Evolutionary conservation across 2,113 vertebrate species (phyloP).

Genomic region (Tupaia chinensis): DNA sequence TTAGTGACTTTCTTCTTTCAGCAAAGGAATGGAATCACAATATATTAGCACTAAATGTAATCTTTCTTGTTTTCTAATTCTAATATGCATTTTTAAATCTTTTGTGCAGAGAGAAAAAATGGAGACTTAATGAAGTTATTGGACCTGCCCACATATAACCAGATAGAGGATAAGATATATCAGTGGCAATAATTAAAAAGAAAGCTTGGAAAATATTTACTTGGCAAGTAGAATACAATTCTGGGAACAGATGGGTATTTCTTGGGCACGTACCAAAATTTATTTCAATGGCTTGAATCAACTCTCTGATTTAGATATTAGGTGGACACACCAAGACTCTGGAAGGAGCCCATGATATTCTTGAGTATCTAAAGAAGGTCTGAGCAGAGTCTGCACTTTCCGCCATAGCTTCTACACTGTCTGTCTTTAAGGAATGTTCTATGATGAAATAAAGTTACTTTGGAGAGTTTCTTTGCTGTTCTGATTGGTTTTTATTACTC

Average conservation of each 20-base stretch:
- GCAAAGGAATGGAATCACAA: conserved; percentile 16
- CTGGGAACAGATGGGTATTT: neutral
- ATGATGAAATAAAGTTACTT: neutral
- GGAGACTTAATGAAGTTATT: neutral
- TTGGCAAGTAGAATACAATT: neutral
- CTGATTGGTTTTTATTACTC: conserved; percentile 17
- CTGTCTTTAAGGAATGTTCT: neutral
- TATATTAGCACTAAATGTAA: neutral
- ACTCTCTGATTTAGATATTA: neutral
- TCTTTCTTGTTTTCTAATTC: neutral
- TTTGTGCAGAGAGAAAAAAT: neutral
- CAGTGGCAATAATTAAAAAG: neutral
- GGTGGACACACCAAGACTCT: neutral
- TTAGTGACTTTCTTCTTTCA: neutral
- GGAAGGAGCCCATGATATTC: neutral
- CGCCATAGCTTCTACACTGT: neutral
- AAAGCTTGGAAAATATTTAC: neutral
- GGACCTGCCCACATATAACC: neutral
- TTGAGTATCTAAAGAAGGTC: neutral
- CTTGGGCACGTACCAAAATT: neutral
- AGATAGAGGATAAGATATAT: neutral
- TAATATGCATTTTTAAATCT: neutral
- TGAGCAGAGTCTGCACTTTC: neutral
- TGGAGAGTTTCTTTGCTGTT: neutral
- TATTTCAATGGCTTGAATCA: neutral